Conservation (phyloP, 2,113 vertebrate species). For the Odobenus rosmarus region DNA sequence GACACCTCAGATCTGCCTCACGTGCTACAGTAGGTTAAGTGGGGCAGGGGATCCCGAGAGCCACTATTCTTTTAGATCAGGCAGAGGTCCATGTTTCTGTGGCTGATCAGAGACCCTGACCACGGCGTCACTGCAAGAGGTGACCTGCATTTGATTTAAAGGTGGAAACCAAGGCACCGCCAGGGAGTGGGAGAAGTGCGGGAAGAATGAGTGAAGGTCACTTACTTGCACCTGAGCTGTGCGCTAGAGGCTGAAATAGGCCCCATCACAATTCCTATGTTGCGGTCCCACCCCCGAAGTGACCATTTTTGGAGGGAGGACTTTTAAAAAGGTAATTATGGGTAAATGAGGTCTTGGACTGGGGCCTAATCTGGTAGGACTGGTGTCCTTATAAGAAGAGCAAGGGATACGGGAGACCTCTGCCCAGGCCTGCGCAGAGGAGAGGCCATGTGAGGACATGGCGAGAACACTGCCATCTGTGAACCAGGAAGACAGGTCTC, state of each 20-base stretch:
- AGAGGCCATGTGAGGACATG: neutral
- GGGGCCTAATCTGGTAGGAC: neutral
- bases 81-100: neutral
- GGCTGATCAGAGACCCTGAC: neutral
- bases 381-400: neutral
- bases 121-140: rapidly evolving
- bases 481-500: neutral
- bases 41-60: neutral
- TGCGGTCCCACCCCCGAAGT: neutral
- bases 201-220: neutral
- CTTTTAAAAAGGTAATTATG: neutral
- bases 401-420: neutral
- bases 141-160: neutral
- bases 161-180: neutral
- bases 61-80: neutral
- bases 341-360: neutral
- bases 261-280: rapidly evolving
- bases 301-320: neutral
- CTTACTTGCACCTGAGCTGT: no score
- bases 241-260: neutral
- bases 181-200: rapidly evolving
- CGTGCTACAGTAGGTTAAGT: no score
- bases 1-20: neutral
- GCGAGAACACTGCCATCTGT: neutral
- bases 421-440: neutral